phyloP scores from a whole-genome alignment of 2,797 vertebrate species.

The Picus viridis region DNA sequence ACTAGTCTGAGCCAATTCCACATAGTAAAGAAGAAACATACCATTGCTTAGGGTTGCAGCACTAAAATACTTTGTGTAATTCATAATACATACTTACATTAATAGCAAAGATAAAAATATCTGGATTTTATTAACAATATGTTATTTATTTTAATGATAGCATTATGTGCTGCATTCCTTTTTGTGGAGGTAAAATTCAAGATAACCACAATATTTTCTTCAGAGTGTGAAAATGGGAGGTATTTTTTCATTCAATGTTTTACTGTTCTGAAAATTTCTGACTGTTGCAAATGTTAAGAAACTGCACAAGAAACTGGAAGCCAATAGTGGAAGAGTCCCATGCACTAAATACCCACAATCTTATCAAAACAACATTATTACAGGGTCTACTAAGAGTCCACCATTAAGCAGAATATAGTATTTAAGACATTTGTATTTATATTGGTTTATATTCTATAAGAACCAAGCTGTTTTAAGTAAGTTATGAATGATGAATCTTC shows the following conservation, averaged over 20 bases:
- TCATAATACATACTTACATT: background rate
- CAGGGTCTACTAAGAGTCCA: background rate
- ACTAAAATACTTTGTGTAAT: background rate
- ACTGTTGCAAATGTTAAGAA: background rate
- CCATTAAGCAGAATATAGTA: background rate
- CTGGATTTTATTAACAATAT: background rate
- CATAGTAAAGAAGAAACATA: background rate
- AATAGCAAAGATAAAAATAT: background rate
- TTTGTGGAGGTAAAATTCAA: background rate
- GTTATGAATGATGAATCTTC: background rate
- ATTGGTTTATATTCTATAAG: background rate
- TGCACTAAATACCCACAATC: background rate
- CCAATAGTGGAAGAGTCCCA: background rate
- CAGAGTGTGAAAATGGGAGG: background rate
- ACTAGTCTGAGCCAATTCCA: background rate
- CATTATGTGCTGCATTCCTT: background rate
- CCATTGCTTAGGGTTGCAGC: background rate
- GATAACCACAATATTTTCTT: background rate
- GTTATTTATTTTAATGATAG: background rate
- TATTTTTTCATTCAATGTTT: background rate
- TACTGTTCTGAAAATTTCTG: background rate
- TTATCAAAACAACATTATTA: background rate
- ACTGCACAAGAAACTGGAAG: background rate
- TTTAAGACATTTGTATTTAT: background rate
- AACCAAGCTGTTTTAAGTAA: background rate